These are phyloP conservation scores for Emmelina monodactyla DNA, from an alignment of 2,888 invertebrate species.

Conservation along the genomic window DNA sequence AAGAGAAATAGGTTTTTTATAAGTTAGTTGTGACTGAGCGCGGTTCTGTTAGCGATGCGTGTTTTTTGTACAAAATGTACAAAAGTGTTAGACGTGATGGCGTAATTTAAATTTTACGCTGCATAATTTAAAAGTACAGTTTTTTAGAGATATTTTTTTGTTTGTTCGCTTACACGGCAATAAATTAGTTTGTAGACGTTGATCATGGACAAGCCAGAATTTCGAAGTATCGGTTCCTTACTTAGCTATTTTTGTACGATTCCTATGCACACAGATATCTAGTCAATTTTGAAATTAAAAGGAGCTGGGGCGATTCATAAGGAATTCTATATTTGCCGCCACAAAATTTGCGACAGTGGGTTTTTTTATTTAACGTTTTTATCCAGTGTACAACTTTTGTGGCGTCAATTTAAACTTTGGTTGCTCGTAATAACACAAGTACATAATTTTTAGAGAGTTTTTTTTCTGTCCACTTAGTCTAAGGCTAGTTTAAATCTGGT, in stretches of 20 bases:
- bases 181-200: constrained; percentile 44
- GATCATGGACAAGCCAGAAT: constrained; percentile 51
- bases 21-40: constrained; percentile 36
- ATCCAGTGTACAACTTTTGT: too few relatives aligned
- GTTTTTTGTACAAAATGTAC: constrained; percentile 58
- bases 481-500: constrained; percentile 34
- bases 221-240: constrained; percentile 58
- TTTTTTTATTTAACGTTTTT: too few relatives aligned
- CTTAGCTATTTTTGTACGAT: constrained; percentile 59
- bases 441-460: constrained; percentile 40
- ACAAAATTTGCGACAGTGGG: too few relatives aligned
- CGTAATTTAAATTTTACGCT: constrained; percentile 36
- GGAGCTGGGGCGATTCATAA: constrained; percentile 36
- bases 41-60: constrained; percentile 34
- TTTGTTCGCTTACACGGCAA: constrained; percentile 32
- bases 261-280: constrained; percentile 66
- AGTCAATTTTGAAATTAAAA: constrained; percentile 65
- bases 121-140: constrained; percentile 55
- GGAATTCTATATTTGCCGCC: too few relatives aligned
- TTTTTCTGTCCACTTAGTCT: constrained; percentile 55
- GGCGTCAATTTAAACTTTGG: too few relatives aligned
- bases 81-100: constrained; percentile 42
- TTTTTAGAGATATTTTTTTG: constrained; percentile 39
- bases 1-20: neutral
- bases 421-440: constrained; percentile 44